Percentiles rank a stretch among this genome's conserved stretches.
These are phyloP conservation scores for Chrysopa pallens DNA, from an alignment of 1,140 invertebrate genomes.

Conservation along the genomic window DNA sequence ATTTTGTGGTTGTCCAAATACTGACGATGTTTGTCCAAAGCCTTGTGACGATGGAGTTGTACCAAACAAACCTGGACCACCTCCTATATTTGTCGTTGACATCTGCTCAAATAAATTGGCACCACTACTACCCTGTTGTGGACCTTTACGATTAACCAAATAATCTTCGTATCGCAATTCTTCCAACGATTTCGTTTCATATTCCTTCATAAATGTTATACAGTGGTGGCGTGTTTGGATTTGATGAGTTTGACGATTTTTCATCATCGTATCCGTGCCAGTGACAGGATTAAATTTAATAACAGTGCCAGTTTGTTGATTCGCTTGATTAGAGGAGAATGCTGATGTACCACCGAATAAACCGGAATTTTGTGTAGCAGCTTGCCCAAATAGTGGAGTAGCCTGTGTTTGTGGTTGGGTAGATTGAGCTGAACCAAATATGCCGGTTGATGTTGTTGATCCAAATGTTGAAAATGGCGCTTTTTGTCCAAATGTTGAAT, in stretches of 20 bases:
- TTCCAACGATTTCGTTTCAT: conserved; percentile 85
- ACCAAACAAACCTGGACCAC: conserved; percentile 13
- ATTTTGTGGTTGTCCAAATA: conserved; percentile 29
- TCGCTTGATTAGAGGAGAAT: conserved; percentile 11
- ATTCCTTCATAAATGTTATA: conserved; percentile 96
- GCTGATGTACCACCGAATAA: conserved; percentile 14
- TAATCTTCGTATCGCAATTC: conserved; percentile 92
- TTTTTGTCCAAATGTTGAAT: conserved; percentile 39
- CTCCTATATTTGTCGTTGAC: conserved; percentile 1
- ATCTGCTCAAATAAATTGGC: conserved; percentile 12
- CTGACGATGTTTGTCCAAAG: conserved; percentile 29
- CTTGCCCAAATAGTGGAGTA: conserved; percentile 2
- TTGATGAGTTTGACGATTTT: conserved; percentile 59
- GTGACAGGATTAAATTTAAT: conserved; percentile 74
- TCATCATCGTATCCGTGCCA: conserved; percentile 81
- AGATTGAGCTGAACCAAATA: conserved; percentile 33
- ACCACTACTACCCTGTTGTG: conserved; percentile 13
- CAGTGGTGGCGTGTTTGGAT: conserved; percentile 88
- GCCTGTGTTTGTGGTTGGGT: conserved; percentile 13
- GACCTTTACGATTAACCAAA: conserved; percentile 67
- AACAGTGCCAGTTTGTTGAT: conserved; percentile 45
- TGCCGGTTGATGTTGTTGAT: conserved; percentile 25
- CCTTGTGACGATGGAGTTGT: background rate
- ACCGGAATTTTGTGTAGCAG: conserved; percentile 3
- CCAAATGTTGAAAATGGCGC: conserved; percentile 34